Percentiles rank a stretch among this genome's conserved stretches.
phyloP scores from a whole-genome alignment of 1,140 invertebrate genomes.

The Coptotermes formosanus region DNA sequence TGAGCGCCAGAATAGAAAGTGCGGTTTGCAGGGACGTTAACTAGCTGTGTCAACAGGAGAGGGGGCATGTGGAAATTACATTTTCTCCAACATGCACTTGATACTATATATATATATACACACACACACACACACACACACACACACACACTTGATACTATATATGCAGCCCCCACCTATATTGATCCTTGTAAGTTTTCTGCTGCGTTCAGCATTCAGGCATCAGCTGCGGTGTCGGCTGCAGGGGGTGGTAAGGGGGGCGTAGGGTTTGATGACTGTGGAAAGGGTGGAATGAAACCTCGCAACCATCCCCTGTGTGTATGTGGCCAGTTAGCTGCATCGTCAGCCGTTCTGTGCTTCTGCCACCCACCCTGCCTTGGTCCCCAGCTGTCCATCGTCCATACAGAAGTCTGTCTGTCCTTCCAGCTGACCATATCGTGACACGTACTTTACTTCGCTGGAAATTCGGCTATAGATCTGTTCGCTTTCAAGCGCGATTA shows the following conservation, averaged over 20 bases:
- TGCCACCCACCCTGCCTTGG: neutral
- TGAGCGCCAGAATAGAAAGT: too few species aligned
- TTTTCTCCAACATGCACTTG: neutral
- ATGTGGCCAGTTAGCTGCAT: neutral
- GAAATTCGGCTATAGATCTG: too few species aligned
- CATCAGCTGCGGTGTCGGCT: neutral
- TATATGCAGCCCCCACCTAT: neutral
- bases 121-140: too few species aligned
- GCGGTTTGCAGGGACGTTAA: too few species aligned
- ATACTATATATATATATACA: too few species aligned
- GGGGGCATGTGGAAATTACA: neutral
- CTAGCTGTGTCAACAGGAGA: too few species aligned
- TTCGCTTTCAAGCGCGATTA: too few species aligned
- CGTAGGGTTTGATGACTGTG: neutral
- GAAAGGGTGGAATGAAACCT: conserved; percentile 2
- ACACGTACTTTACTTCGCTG: neutral
- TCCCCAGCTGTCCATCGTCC: neutral
- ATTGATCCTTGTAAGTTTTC: neutral
- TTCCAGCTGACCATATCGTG: neutral
- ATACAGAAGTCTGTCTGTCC: neutral
- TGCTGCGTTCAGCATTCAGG: neutral
- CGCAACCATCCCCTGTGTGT: neutral
- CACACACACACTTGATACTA: neutral
- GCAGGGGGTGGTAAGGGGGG: neutral
- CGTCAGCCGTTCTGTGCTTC: neutral